Percentiles rank a stretch among this genome's conserved stretches.
Evolutionary conservation across 2,888 invertebrate species (phyloP).

Genomic region (Marasmarcha lunaedactyla): DNA sequence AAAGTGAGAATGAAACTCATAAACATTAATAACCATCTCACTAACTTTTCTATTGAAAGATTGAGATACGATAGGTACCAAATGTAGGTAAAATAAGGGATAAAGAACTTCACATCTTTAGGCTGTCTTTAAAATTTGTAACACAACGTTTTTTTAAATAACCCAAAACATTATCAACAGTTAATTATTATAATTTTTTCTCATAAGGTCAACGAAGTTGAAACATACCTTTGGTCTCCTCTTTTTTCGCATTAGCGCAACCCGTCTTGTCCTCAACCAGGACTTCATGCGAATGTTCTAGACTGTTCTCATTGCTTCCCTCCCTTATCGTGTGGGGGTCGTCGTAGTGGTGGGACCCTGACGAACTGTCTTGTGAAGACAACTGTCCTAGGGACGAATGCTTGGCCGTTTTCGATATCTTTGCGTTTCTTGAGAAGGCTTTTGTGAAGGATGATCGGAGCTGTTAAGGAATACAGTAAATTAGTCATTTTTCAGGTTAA

Average conservation of each 20-base stretch:
- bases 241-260: constrained; percentile 37
- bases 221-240: constrained; percentile 55
- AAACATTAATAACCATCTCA: too few relatives aligned
- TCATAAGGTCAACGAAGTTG: too few relatives aligned
- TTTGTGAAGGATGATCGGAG: constrained; percentile 96
- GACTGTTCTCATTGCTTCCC: constrained; percentile 65
- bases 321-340: constrained; percentile 64
- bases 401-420: constrained; percentile 78
- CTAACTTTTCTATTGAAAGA: too few relatives aligned
- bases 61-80: too few relatives aligned
- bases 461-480: constrained; percentile 42
- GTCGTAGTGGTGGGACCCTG: constrained; percentile 61
- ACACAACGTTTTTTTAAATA: too few relatives aligned
- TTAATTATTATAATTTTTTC: too few relatives aligned
- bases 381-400: constrained; percentile 64
- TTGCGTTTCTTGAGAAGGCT: constrained; percentile 91
- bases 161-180: too few relatives aligned
- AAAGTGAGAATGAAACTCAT: too few relatives aligned
- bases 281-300: constrained; percentile 63
- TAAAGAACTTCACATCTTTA: too few relatives aligned
- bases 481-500: neutral
- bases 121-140: too few relatives aligned
- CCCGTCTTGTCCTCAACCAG: constrained; percentile 46
- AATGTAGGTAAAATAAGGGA: too few relatives aligned
- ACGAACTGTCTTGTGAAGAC: constrained; percentile 64